These are phyloP conservation scores for Oceanodroma tethys DNA, from an alignment of 2,113 vertebrate genomes.

Conservation along the genomic window DNA sequence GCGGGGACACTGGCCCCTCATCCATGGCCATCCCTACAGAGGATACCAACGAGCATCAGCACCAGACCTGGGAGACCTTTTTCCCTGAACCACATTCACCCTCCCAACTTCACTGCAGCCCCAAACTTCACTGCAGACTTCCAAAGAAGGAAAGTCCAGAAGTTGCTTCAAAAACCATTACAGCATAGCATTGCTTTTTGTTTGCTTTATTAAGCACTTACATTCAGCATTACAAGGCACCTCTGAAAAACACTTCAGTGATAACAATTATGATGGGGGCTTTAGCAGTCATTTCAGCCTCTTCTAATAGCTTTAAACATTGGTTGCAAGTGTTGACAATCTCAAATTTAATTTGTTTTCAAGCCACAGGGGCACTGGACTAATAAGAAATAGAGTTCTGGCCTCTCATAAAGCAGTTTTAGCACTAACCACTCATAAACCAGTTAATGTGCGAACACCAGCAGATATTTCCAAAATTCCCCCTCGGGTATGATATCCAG, in stretches of 20 bases:
- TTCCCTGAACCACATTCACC: no score
- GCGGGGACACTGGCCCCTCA: no score
- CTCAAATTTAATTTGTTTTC: slow-evolving; percentile 12
- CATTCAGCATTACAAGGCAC: not conserved
- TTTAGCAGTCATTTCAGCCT: not conserved
- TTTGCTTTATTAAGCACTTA: not conserved
- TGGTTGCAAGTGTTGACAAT: not conserved
- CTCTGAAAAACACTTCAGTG: not conserved
- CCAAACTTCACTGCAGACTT: not conserved
- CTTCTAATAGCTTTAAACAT: not conserved
- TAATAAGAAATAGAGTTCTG: slow-evolving; percentile 7
- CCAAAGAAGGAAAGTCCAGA: not conserved
- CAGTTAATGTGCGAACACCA: not conserved
- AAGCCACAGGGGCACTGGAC: not conserved
- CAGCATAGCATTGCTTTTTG: not conserved
- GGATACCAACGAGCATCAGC: not conserved
- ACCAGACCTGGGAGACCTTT: not conserved
- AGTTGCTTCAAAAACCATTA: not conserved
- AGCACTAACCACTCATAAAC: not conserved
- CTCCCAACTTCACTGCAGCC: not conserved
- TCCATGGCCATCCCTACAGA: not conserved
- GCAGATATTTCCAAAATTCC: not conserved
- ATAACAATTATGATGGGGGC: not conserved
- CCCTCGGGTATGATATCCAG: not conserved
- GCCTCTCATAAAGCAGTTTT: not conserved